Evolutionary conservation across 2,888 invertebrate species (phyloP).

Genomic region (Plagiodera versicolora): DNA sequence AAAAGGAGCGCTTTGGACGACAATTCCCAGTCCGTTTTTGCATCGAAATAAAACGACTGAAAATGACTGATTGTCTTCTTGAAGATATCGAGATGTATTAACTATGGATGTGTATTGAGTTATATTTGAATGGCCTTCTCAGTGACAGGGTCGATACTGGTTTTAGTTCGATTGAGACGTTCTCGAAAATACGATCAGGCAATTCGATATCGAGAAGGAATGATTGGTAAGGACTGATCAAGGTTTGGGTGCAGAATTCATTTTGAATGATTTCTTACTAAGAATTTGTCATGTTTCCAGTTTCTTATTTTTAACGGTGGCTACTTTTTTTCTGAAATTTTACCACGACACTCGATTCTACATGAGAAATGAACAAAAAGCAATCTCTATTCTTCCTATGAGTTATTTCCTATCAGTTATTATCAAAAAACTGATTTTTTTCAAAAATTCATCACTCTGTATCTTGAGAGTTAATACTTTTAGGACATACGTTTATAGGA

Average conservation of each 20-base stretch:
- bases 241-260: neutral
- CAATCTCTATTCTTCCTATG: too few relatives aligned
- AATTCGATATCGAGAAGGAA: neutral
- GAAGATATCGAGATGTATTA: neutral
- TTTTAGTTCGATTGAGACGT: constrained; percentile 5
- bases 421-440: too few relatives aligned
- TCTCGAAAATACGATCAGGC: constrained; percentile 7
- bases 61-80: neutral
- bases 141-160: constrained; percentile 9
- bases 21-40: neutral
- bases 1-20: neutral
- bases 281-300: too few relatives aligned
- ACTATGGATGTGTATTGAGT: constrained; percentile 10
- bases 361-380: too few relatives aligned
- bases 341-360: too few relatives aligned
- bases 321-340: too few relatives aligned
- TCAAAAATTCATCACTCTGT: too few relatives aligned
- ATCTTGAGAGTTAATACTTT: too few relatives aligned
- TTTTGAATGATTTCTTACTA: too few relatives aligned
- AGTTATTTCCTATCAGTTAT: too few relatives aligned
- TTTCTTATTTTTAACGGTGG: too few relatives aligned
- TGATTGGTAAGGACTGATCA: neutral
- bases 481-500: too few relatives aligned
- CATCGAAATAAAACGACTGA: neutral
- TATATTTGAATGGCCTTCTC: constrained; percentile 7